phyloP scores from a whole-genome alignment of 1,140 invertebrate species.

The Cheumatopsyche charites region DNA sequence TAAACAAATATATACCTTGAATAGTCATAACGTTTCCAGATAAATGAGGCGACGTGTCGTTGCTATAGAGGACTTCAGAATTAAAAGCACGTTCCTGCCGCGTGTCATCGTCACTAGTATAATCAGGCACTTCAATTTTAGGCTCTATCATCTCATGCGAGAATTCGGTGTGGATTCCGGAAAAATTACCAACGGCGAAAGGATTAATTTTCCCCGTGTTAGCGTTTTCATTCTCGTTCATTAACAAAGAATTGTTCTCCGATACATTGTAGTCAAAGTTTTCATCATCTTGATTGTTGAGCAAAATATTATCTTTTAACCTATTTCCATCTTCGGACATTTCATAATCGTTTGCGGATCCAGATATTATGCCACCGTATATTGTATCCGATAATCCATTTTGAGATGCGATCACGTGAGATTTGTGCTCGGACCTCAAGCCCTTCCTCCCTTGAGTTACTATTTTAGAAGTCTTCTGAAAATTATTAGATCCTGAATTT shows the following conservation, averaged over 20 bases:
- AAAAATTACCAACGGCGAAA: constrained; percentile 45
- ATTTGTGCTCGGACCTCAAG: constrained; percentile 33
- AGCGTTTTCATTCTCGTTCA: constrained; percentile 43
- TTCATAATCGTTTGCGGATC: constrained; percentile 46
- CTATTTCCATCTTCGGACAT: constrained; percentile 44
- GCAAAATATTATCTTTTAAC: constrained; percentile 46
- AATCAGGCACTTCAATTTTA: constrained; percentile 48
- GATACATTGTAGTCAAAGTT: constrained; percentile 42
- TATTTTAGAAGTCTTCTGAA: constrained; percentile 54
- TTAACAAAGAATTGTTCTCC: constrained; percentile 40
- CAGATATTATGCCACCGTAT: constrained; percentile 27
- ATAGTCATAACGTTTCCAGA: constrained; percentile 39
- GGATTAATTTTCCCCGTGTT: constrained; percentile 46
- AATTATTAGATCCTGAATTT: constrained; percentile 60
- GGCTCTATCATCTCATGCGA: constrained; percentile 47
- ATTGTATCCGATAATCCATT: constrained; percentile 44
- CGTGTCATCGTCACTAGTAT: constrained; percentile 47
- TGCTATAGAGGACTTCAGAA: constrained; percentile 42
- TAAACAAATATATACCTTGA: constrained; percentile 35
- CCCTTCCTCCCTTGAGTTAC: constrained; percentile 43
- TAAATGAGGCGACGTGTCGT: constrained; percentile 37
- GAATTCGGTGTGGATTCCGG: constrained; percentile 40
- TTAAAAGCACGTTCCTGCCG: constrained; percentile 43
- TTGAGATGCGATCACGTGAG: constrained; percentile 36
- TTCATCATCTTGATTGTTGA: constrained; percentile 44